These are phyloP conservation scores for Ovis canadensis DNA, from an alignment of 2,113 vertebrate genomes.

Conservation along the genomic window DNA sequence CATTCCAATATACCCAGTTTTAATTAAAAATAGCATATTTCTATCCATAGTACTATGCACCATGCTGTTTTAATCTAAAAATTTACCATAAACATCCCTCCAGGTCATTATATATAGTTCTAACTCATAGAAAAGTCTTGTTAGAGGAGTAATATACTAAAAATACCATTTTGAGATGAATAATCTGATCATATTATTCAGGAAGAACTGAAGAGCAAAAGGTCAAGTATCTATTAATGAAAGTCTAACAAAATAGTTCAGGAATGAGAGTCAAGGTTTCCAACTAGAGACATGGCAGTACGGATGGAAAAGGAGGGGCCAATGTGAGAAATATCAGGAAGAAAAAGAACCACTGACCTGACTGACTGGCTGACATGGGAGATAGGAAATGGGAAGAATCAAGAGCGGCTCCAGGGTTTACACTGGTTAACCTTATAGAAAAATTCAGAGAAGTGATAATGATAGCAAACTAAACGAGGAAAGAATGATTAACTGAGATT, in stretches of 20 bases:
- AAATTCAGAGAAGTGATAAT: not conserved
- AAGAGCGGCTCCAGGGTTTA: not conserved
- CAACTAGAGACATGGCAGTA: not conserved
- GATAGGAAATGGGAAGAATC: not conserved
- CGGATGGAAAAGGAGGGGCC: not conserved
- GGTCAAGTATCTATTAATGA: not conserved
- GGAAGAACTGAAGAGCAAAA: not conserved
- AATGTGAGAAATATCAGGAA: not conserved
- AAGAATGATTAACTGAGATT: not conserved
- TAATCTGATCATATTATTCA: not conserved
- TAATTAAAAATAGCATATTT: not conserved
- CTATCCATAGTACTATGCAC: not conserved
- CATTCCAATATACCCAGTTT: not conserved
- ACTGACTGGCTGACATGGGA: not conserved
- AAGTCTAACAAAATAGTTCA: not conserved
- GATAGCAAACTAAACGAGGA: not conserved
- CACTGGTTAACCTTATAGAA: not conserved
- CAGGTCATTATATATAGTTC: not conserved
- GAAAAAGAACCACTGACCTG: not conserved
- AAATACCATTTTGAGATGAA: slow-evolving; percentile 13
- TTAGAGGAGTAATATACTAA: not conserved
- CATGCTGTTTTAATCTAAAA: not conserved
- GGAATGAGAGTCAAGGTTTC: not conserved
- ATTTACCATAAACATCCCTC: not conserved
- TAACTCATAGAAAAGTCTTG: not conserved